phyloP scores from a whole-genome alignment of 1,140 invertebrate species.

The Radopholus similis region DNA sequence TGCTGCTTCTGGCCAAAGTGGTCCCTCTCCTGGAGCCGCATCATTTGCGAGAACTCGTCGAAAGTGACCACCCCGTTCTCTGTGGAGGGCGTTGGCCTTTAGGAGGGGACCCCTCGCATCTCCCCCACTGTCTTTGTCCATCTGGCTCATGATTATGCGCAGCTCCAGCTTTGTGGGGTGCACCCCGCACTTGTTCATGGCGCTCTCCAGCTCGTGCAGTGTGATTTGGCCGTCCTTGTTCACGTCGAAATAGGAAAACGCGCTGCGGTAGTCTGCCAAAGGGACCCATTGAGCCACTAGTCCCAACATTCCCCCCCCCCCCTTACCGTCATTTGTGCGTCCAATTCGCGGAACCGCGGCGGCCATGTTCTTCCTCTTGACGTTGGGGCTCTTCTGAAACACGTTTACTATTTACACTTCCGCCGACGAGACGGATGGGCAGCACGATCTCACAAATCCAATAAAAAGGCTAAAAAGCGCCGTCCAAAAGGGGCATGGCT shows the following conservation, averaged over 20 bases:
- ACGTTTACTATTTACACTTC: neutral
- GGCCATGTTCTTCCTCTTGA: neutral
- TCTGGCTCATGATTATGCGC: slow-evolving; percentile 53
- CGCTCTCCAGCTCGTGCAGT: slow-evolving; percentile 46
- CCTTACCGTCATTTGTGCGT: slow-evolving; percentile 7
- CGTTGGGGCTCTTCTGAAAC: neutral
- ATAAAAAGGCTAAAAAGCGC: neutral
- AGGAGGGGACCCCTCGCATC: neutral
- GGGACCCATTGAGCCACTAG: neutral
- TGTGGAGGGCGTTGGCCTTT: slow-evolving; percentile 31
- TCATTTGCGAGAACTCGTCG: slow-evolving; percentile 54
- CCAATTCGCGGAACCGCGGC: neutral
- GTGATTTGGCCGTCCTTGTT: slow-evolving; percentile 60
- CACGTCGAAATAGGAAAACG: slow-evolving; percentile 57
- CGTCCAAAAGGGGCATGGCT: neutral
- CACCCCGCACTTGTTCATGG: slow-evolving; percentile 59
- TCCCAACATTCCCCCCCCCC: neutral
- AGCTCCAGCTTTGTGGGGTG: slow-evolving; percentile 53
- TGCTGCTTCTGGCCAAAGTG: slow-evolving; percentile 16
- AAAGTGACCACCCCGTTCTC: slow-evolving; percentile 59
- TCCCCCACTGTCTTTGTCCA: slow-evolving; percentile 53
- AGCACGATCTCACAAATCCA: neutral
- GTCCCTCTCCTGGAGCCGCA: slow-evolving; percentile 39
- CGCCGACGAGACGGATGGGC: no score
- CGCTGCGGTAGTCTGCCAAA: slow-evolving; percentile 49